Percentiles rank a stretch among this genome's conserved stretches.
Evolutionary conservation across 1,140 invertebrate genomes (phyloP).

Genomic region (Hyles vespertilio): DNA sequence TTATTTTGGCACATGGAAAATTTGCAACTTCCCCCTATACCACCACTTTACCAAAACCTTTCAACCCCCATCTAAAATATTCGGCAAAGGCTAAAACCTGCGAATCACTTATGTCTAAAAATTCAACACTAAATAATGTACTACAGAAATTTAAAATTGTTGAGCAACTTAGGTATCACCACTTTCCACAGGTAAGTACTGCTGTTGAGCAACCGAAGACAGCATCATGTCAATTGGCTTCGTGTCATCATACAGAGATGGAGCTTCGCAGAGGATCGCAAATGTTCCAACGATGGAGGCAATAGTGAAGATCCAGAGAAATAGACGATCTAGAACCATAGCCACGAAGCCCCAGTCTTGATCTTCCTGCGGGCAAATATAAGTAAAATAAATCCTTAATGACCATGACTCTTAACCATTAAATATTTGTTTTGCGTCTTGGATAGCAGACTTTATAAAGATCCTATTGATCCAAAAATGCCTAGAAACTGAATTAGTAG

Average conservation of each 20-base stretch:
- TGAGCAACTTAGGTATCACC: slow-evolving; percentile 47
- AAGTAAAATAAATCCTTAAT: not conserved
- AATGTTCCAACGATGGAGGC: slow-evolving; percentile 93
- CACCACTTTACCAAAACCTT: no score
- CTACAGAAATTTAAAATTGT: no score
- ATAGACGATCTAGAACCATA: slow-evolving; percentile 98
- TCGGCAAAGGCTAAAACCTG: no score
- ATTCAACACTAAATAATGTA: no score
- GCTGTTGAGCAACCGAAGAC: slow-evolving; percentile 88
- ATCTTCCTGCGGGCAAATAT: slow-evolving; percentile 83
- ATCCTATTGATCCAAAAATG: not conserved
- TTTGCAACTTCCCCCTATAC: no score
- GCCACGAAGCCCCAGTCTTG: slow-evolving; percentile 99
- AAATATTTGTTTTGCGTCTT: not conserved
- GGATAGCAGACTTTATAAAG: not conserved
- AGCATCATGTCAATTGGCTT: slow-evolving; percentile 92
- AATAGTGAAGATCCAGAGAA: slow-evolving; percentile 96
- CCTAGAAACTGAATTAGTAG: no score
- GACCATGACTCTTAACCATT: no score
- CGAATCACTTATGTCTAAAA: no score
- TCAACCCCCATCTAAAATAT: no score
- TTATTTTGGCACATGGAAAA: no score
- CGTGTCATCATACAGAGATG: slow-evolving; percentile 92
- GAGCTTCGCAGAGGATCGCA: slow-evolving; percentile 91
- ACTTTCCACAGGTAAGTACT: slow-evolving; percentile 78